Evolutionary conservation across 2,113 vertebrate species (phyloP), one percentile per base, ranked within the genome.

Genomic region (Marmota monax): DNA sequence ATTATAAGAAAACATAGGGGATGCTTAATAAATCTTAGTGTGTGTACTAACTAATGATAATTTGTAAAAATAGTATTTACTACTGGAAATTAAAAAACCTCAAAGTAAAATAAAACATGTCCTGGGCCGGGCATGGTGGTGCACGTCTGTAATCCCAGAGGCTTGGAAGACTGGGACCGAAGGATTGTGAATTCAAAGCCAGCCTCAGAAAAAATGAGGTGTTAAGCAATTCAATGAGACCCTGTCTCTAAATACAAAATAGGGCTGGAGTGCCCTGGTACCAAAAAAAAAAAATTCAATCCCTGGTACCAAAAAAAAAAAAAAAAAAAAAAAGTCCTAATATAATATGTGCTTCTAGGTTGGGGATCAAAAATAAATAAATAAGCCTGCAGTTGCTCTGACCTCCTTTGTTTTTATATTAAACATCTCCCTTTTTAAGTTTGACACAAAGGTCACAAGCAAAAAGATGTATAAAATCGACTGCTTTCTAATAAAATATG

Each of bases 31-130:
- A 86, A 37, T 74, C 45, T 88, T 69, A 39, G 14, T 51, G 18
- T 34, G 17, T 56, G 12, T 56, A 92, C 3, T 56, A 88, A 56
- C 56, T 56, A 58, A 73, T 34, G 78, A 32, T 37, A 70, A 65
- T 84, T 96, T 96, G 16, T 65, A 87, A 83, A 73, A 91, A 73
- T 13, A 84, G 63, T 51, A 58, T 61, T 74, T 73, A 23, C 79
- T 79, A 48, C 29, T 69, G 6, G 42, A 96, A 95, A 83, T 34
- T 42, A 9, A 61, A 77, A 22, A 56, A 39, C 70, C 42, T 53
- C 8, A 78, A 84, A 37, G 56, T 69, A 45, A 88, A 85, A 63
- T n/a, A 72, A 5, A 73, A 42, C 23, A 34, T 72, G 39, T 39
- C n/a, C 18, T 11, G 22, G 10, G 11, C 48, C 48, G 11, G 48